These are phyloP conservation scores for Protonibea diacanthus DNA, from an alignment of 2,797 vertebrate genomes.

Conservation along the genomic window DNA sequence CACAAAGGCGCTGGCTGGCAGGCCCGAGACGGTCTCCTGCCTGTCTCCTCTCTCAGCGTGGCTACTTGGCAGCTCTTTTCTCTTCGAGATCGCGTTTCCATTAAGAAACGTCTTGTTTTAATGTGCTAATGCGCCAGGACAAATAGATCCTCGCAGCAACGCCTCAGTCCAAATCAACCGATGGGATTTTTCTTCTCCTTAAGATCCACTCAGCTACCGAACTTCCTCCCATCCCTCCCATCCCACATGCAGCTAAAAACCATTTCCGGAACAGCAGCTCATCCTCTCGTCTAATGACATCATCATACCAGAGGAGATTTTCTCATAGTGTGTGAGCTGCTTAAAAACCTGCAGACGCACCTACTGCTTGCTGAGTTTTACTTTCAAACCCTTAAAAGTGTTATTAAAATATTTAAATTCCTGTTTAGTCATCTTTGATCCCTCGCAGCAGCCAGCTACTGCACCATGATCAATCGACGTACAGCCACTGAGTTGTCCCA, in stretches of 20 bases:
- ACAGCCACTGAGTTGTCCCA: conserved; percentile 1
- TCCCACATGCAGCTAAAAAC: not conserved
- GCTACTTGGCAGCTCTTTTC: conserved; percentile 34
- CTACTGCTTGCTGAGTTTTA: not conserved
- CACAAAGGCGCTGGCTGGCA: conserved; percentile 49
- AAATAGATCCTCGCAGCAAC: not conserved
- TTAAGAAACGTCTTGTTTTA: conserved; percentile 28
- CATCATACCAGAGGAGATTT: conserved; percentile 6
- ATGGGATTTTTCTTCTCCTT: conserved; percentile 3
- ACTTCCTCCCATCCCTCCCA: not conserved
- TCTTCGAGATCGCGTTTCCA: conserved; percentile 24
- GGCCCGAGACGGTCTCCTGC: conserved; percentile 38
- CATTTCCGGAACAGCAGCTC: conserved; percentile 1
- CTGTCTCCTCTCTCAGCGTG: conserved; percentile 30
- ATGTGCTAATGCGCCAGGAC: not conserved
- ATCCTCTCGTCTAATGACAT: not conserved
- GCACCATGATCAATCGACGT: conserved; percentile 63
- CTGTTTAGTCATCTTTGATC: conserved; percentile 20
- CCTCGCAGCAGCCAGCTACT: conserved; percentile 28
- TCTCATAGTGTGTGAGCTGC: not conserved
- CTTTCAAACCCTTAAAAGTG: not conserved
- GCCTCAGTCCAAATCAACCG: conserved; percentile 8
- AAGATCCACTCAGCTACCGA: not conserved
- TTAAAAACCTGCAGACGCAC: conserved; percentile 16
- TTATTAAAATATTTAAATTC: not conserved